Percentiles rank a stretch among this genome's conserved stretches.
Evolutionary conservation across 92 coral and sea anemone species (phyloP).

Genomic region (Paragorgia papillata): DNA sequence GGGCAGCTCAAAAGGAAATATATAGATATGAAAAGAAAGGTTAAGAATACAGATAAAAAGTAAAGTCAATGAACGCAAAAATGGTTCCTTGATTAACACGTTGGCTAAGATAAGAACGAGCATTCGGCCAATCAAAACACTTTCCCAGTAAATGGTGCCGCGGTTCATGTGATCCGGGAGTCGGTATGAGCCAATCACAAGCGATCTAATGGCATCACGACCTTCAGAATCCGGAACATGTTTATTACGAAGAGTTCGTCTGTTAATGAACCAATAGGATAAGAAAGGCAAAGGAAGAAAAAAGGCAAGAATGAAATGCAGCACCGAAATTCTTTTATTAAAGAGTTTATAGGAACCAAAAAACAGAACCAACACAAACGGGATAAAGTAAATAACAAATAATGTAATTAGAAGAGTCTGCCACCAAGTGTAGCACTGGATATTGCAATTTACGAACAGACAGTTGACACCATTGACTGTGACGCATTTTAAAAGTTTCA

Average conservation of each 20-base stretch:
- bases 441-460: slow-evolving; percentile 57
- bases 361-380: slow-evolving; percentile 14
- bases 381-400: slow-evolving; percentile 18
- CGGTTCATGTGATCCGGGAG: slow-evolving; percentile 28
- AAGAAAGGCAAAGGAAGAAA: slow-evolving; percentile 19
- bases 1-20: neutral
- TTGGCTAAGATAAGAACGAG: slow-evolving; percentile 18
- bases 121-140: slow-evolving; percentile 36
- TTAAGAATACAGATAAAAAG: slow-evolving; percentile 8
- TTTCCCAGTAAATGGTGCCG: slow-evolving; percentile 37
- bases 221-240: neutral
- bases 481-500: slow-evolving; percentile 56
- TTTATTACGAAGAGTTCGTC: neutral
- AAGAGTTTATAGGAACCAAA: slow-evolving; percentile 24
- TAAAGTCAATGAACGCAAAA: slow-evolving; percentile 7
- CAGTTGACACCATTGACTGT: slow-evolving; percentile 35
- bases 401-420: slow-evolving; percentile 32
- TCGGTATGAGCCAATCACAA: slow-evolving; percentile 23
- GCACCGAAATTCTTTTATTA: slow-evolving; percentile 9
- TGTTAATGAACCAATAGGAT: slow-evolving; percentile 11
- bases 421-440: slow-evolving; percentile 70
- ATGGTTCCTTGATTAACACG: slow-evolving; percentile 15
- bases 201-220: neutral
- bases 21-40: slow-evolving; percentile 11
- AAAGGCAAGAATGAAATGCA: slow-evolving; percentile 17